Base-by-base conservation (phyloP, 2,113 vertebrate species). In the Lathamus discolor region DNA sequence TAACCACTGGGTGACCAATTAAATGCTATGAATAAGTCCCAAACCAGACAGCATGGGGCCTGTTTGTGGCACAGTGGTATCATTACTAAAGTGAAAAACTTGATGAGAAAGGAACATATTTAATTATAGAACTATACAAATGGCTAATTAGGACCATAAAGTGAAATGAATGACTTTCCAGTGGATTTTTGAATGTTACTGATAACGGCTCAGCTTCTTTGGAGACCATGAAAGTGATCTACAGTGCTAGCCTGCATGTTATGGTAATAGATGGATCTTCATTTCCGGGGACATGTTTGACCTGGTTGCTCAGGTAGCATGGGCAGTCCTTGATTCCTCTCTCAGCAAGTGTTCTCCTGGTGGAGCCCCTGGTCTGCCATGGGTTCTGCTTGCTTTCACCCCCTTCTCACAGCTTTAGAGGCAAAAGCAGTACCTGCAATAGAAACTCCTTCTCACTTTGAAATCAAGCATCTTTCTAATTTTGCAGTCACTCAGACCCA, bases 1-100 rank as follows among this genome's bases (percentile, higher is more conserved):
- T 98, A 98, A 98, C 98, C 98, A 98, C 98, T 98, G 98, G 98
- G 98, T 98, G 98, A 98, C 98, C 98, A 98, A 98, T 98, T 98
- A 98, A 98, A 98, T 98, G 98, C 98, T 98, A 98, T 98, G 98
- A 98, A 98, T 98, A 98, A 98, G 98, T 98, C 98, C 98, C 98
- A 98, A 98, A 98, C 98, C 98, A 98, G 98, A 98, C 98, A 98
- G 98, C 98, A 98, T 98, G 98, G 95, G 97, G 98, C 98, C 98
- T 98, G 98, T 98, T 98, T 98, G 98, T 98, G 98, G 98, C 98
- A 98, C 98, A 98, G 98, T 98, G 97, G 98, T 98, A 98, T 98
- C 98, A 98, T 98, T 98, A 98, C 98, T 98, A 98, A 98, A 98
- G 98, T 98, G 98, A 98, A 98, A 98, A 98, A 98, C 98, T 98